A percentile compares a stretch with the other conserved stretches of the same genome.
Evolutionary conservation across 64 coral and sea anemone genomes (phyloP).

Genomic region (Catalaphyllia jardinei): DNA sequence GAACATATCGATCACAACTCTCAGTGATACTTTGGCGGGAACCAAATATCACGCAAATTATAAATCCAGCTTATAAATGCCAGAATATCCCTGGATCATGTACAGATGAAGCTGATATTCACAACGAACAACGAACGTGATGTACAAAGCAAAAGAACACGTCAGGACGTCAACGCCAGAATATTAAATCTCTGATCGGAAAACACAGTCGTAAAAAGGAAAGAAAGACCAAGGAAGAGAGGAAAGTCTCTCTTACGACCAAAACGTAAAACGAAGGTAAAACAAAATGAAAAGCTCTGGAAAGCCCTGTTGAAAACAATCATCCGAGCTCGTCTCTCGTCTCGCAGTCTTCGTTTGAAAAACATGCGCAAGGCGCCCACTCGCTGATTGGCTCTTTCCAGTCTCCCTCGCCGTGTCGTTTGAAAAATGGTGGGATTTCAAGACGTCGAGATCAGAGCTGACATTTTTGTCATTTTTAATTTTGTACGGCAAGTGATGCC

Average conservation of each 20-base stretch:
- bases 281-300: neutral
- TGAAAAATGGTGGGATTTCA: too few species aligned
- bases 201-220: neutral
- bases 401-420: neutral
- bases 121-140: neutral
- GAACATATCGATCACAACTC: neutral
- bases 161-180: slow-evolving; percentile 21
- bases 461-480: too few species aligned
- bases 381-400: slow-evolving; percentile 20
- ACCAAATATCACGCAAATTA: neutral
- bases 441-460: too few species aligned
- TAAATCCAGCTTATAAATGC: too few species aligned
- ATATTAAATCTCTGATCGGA: neutral
- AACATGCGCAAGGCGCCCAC: slow-evolving; percentile 10
- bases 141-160: neutral
- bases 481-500: too few species aligned
- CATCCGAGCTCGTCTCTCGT: neutral
- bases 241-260: neutral
- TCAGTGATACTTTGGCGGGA: too few species aligned
- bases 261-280: neutral
- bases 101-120: neutral
- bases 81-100: too few species aligned
- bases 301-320: neutral
- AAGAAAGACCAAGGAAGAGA: neutral
- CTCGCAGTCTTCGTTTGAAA: slow-evolving; percentile 4